These are phyloP conservation scores for Catharus ustulatus DNA, from an alignment of 2,797 vertebrate genomes.

Conservation along the genomic window DNA sequence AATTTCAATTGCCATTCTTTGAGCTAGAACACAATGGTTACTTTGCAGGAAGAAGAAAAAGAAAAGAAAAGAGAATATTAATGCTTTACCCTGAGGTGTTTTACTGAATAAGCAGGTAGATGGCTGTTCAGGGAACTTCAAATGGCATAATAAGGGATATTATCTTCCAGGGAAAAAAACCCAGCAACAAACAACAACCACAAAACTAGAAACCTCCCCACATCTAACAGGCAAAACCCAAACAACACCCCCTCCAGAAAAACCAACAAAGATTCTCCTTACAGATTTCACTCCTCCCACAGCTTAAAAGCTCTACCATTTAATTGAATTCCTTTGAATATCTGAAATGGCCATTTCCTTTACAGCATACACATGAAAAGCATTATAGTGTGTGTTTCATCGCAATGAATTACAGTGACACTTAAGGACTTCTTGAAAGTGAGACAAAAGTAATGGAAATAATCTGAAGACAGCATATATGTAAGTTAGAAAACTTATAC, in stretches of 20 bases:
- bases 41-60: background rate
- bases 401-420: conserved; percentile 14
- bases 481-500: background rate
- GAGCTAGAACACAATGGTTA: background rate
- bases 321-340: background rate
- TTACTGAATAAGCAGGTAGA: background rate
- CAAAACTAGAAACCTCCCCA: background rate
- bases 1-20: background rate
- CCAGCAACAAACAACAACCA: background rate
- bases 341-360: conserved; percentile 8
- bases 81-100: background rate
- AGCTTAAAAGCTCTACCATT: background rate
- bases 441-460: background rate
- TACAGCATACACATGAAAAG: background rate
- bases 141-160: background rate
- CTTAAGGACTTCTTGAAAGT: background rate
- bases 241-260: too few relatives aligned
- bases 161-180: background rate
- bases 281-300: rapidly evolving
- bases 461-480: background rate
- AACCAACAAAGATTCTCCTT: background rate
- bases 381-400: background rate
- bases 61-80: background rate
- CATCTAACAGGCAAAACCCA: background rate
- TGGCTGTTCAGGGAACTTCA: background rate